Conservation (phyloP, 1,140 invertebrate genomes). For the Dryas iulia region DNA sequence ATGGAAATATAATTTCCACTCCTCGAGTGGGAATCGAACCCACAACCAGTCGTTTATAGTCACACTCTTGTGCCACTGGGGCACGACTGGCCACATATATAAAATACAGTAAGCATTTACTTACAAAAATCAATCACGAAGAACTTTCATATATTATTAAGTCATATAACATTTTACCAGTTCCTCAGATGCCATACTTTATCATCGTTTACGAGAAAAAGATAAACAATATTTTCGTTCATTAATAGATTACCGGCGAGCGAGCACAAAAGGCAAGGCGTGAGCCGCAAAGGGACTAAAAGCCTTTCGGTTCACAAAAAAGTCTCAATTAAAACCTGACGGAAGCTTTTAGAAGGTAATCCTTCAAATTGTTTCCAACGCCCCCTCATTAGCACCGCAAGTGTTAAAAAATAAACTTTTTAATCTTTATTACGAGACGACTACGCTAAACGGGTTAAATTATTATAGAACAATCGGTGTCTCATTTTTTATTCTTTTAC, state of each 20-base stretch:
- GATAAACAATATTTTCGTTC: slow-evolving; percentile 64
- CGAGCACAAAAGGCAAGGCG: slow-evolving; percentile 62
- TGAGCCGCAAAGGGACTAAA: slow-evolving; percentile 72
- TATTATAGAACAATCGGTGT: slow-evolving; percentile 70
- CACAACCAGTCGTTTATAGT: too few species aligned
- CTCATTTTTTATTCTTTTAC: slow-evolving; percentile 71
- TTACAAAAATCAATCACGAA: too few species aligned
- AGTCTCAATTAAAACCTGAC: slow-evolving; percentile 79
- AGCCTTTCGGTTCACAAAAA: slow-evolving; percentile 73
- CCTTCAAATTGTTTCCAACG: slow-evolving; percentile 79
- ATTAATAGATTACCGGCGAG: slow-evolving; percentile 72
- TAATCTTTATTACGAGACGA: slow-evolving; percentile 78
- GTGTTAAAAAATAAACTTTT: slow-evolving; percentile 80
- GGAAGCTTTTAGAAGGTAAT: slow-evolving; percentile 80
- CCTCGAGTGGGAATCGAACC: too few species aligned
- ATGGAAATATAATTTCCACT: too few species aligned
- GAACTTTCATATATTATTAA: neutral
- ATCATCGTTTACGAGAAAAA: slow-evolving; percentile 29
- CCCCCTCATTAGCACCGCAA: slow-evolving; percentile 78
- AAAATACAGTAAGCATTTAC: too few species aligned
- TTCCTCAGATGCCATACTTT: neutral
- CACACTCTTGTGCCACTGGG: too few species aligned
- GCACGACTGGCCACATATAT: too few species aligned
- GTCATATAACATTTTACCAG: neutral
- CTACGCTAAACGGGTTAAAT: slow-evolving; percentile 78